Conservation (phyloP, 2,888 invertebrate species). For the Epistrophe eligans region DNA sequence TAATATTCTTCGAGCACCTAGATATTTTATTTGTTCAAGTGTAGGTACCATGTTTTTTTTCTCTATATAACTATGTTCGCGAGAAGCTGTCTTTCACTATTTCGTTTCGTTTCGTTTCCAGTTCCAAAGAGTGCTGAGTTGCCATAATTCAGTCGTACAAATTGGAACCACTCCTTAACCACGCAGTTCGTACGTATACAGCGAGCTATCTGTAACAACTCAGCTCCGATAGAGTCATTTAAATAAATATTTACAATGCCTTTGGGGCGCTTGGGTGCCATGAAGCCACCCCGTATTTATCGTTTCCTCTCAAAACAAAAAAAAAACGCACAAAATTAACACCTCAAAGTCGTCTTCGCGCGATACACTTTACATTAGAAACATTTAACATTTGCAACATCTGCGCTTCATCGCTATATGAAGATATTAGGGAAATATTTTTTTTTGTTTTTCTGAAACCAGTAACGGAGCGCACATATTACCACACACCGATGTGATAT, state of each 20-base stretch:
- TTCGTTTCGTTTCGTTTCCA: conserved; percentile 1
- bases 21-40: conserved; percentile 22
- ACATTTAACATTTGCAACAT: conserved; percentile 3
- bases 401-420: conserved; percentile 32
- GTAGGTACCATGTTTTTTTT: conserved; percentile 6
- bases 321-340: conserved; percentile 43
- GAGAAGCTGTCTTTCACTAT: conserved; percentile 41
- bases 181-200: conserved; percentile 1
- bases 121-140: conserved; percentile 42
- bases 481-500: not conserved
- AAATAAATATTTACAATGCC: conserved; percentile 67
- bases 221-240: conserved; percentile 63
- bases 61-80: not conserved
- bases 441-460: not conserved
- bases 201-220: not conserved
- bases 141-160: conserved; percentile 63
- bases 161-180: conserved; percentile 66
- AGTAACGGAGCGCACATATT: not conserved
- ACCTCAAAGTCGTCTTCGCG: conserved; percentile 61
- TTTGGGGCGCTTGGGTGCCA: conserved; percentile 45
- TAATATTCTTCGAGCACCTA: not conserved
- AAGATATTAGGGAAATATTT: conserved; percentile 54
- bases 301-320: not conserved
- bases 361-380: conserved; percentile 50
- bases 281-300: conserved; percentile 13